Evolutionary conservation across 1,140 invertebrate species (phyloP).

Genomic region (Euglossa dilemma): DNA sequence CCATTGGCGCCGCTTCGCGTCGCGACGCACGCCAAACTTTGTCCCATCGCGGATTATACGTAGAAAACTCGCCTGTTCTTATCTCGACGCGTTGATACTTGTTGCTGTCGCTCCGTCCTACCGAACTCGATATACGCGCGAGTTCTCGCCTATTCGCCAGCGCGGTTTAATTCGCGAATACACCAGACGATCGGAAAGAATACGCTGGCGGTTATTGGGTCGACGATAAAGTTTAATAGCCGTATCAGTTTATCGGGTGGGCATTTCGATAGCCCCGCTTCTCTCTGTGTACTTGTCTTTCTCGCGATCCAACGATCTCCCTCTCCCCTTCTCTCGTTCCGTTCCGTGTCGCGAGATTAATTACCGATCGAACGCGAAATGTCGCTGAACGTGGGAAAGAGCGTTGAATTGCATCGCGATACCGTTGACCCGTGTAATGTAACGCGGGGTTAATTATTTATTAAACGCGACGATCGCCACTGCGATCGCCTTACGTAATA

Average conservation of each 20-base stretch:
- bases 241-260: conserved; percentile 56
- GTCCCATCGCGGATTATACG: background rate
- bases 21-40: background rate
- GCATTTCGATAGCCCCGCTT: conserved; percentile 52
- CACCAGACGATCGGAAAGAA: conserved; percentile 25
- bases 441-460: conserved; percentile 55
- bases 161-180: conserved; percentile 29
- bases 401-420: background rate
- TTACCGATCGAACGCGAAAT: conserved; percentile 48
- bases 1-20: background rate
- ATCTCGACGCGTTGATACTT: conserved; percentile 30
- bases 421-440: conserved; percentile 20
- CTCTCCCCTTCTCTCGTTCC: too few species aligned
- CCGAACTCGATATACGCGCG: background rate
- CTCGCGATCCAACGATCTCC: background rate
- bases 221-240: conserved; percentile 57
- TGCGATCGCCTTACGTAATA: background rate
- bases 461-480: background rate
- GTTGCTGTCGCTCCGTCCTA: conserved; percentile 50
- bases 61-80: background rate
- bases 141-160: background rate
- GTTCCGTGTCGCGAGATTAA: conserved; percentile 42
- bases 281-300: background rate
- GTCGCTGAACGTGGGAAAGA: conserved; percentile 9
- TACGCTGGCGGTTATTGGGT: conserved; percentile 41